These are phyloP conservation scores for Ylistrum balloti DNA, from an alignment of 1,140 invertebrate genomes.

Conservation along the genomic window DNA sequence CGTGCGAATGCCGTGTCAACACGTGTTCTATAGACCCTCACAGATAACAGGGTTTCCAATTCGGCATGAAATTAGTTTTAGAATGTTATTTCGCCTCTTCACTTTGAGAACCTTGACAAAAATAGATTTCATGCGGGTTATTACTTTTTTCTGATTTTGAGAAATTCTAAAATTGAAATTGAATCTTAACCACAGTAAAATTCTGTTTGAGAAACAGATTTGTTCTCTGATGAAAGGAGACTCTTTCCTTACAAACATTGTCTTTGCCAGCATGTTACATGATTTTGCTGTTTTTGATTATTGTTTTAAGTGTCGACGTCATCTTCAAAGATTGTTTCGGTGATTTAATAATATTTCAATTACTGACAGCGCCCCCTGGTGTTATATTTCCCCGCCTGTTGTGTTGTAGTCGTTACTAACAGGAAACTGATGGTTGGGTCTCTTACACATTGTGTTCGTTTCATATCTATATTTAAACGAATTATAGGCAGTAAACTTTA, in stretches of 20 bases:
- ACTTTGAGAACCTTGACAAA: not conserved
- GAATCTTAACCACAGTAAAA: not conserved
- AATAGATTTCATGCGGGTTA: not conserved
- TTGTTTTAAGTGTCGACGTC: not conserved
- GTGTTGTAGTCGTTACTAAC: not conserved
- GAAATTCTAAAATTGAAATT: constrained; percentile 18
- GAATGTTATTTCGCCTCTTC: constrained; percentile 21
- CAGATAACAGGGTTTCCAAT: constrained; percentile 22
- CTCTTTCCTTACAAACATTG: not conserved
- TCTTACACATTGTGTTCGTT: not conserved
- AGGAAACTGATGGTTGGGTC: not conserved
- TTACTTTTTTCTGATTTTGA: not conserved
- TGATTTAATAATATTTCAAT: constrained; percentile 23
- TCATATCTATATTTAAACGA: not conserved
- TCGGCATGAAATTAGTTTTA: constrained; percentile 20
- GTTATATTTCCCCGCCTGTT: not conserved
- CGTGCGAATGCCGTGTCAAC: not conserved
- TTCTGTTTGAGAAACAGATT: not conserved
- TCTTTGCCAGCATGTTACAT: constrained; percentile 2
- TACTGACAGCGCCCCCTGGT: not conserved
- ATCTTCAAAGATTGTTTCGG: not conserved
- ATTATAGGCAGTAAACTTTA: not conserved
- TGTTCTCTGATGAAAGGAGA: no score
- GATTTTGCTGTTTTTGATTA: not conserved
- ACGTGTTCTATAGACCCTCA: not conserved